Base-by-base conservation (phyloP, 2,797 vertebrate species). In the Sphenopsis melanotis region DNA sequence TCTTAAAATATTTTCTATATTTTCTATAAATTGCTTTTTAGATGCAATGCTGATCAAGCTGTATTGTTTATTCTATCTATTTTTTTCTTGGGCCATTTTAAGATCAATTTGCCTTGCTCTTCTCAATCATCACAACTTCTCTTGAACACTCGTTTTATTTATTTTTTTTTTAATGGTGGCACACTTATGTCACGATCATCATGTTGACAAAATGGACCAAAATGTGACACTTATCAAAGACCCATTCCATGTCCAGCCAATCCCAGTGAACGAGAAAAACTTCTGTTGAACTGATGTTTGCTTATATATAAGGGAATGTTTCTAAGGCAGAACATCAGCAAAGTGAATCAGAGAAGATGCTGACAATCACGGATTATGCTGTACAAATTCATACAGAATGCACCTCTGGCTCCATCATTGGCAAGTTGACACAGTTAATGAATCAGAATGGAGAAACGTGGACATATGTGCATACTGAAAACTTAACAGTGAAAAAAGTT, bases 161-260 rank as follows among this genome's bases (percentile, higher is more conserved):
- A 3, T 15, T 23, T 14, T 17, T 30, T 6, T 6, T 34, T 6
- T 11, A 52, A 53, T 30, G 1, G 3, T 27, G 6, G 2, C 13
- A 56, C 14, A 17, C 3, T 26, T 42, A 2, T 29, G 11, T 39
- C 11, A 13, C 21, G 2, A 36, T 41, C 26, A 52, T 20, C 26
- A 39, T 17, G 10, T 6, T 72, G 30, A 68, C 7, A 84, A 72
- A 76, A 26, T 42, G 13, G 23, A 39, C 5, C n/a, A 81, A 77
- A 87, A 91, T 56, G 53, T 39, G 34, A 77, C 18, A 46, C 15
- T 29, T 59, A 23, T 22, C 8, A 52, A 80, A 69, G 59, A 47
- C 22, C 17, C 2, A 3, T 91, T 90, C 24, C 36, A n/a, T 22
- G 23, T 59, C 29, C 26, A 41, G 17, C 7, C 8, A 70, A 24